Evolutionary conservation across 2,113 vertebrate species (phyloP).

Genomic region (Xenotilapia leptura): DNA sequence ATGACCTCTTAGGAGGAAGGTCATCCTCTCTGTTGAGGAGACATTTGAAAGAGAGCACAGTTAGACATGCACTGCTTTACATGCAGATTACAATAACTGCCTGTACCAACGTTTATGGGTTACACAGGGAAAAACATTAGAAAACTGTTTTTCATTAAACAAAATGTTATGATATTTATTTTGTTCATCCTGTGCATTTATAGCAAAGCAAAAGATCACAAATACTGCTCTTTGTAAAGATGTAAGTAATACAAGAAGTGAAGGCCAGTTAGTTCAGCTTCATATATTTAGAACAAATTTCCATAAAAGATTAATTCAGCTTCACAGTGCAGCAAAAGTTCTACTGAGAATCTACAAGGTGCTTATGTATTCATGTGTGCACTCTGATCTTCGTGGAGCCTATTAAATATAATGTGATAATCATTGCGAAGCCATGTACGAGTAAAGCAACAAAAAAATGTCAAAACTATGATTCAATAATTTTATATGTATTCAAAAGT

Average conservation of each 20-base stretch:
- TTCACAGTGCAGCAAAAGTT: background rate
- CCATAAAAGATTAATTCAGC: background rate
- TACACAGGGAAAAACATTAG: background rate
- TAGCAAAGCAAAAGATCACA: background rate
- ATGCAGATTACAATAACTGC: background rate
- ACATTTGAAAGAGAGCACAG: background rate
- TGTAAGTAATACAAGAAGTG: background rate
- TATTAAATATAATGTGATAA: background rate
- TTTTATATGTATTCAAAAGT: background rate
- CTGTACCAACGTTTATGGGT: background rate
- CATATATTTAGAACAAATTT: background rate
- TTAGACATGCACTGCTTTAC: background rate
- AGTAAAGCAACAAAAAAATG: background rate
- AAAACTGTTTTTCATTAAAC: background rate
- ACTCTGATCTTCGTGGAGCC: background rate
- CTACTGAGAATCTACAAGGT: background rate
- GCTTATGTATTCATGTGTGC: background rate
- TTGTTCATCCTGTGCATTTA: background rate
- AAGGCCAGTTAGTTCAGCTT: background rate
- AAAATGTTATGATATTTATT: background rate
- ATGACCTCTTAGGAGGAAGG: slow-evolving; percentile 90
- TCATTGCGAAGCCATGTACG: fast-evolving
- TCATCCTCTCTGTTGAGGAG: slow-evolving; percentile 86
- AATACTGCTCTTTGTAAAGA: background rate
- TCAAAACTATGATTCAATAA: background rate